phyloP scores from a whole-genome alignment of 2,797 vertebrate genomes.

The Coilia nasus region DNA sequence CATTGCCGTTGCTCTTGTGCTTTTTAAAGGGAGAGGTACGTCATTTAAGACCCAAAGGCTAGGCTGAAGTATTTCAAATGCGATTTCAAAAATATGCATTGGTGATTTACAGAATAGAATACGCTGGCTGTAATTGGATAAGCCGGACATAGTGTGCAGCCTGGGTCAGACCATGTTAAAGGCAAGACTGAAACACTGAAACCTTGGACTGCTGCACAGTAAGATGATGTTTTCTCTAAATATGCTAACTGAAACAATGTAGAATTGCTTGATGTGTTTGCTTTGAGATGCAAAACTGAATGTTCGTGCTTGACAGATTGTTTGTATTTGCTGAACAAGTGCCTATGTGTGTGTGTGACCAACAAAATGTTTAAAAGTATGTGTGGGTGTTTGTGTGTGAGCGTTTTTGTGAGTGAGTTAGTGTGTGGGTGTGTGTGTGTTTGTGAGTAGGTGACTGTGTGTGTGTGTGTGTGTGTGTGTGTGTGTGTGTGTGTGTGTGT shows the following conservation, averaged over 20 bases:
- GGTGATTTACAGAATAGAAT: constrained; percentile 56
- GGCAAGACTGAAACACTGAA: constrained; percentile 15
- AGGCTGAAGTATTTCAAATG: constrained; percentile 60
- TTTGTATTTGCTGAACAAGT: not conserved
- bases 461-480: too few relatives aligned
- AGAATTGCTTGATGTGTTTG: not conserved
- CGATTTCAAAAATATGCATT: constrained; percentile 51
- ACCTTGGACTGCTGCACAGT: not conserved
- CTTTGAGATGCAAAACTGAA: not conserved
- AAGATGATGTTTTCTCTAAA: not conserved
- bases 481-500: too few relatives aligned
- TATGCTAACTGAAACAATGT: constrained; percentile 9
- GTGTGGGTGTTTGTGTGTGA: not conserved
- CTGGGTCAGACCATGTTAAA: constrained; percentile 25
- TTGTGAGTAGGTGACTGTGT: too few relatives aligned
- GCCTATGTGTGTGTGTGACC: not conserved
- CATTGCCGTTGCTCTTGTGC: constrained; percentile 62
- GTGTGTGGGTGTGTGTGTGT: not conserved
- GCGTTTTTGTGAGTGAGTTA: not conserved
- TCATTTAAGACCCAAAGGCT: constrained; percentile 63
- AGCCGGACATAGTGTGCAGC: constrained; percentile 59
- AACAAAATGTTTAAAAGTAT: not conserved
- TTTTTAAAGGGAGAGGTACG: constrained; percentile 64
- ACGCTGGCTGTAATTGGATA: constrained; percentile 43
- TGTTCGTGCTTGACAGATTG: constrained; percentile 10